Conservation (phyloP, 2,113 vertebrate genomes). For the Vanacampus margaritifer region DNA sequence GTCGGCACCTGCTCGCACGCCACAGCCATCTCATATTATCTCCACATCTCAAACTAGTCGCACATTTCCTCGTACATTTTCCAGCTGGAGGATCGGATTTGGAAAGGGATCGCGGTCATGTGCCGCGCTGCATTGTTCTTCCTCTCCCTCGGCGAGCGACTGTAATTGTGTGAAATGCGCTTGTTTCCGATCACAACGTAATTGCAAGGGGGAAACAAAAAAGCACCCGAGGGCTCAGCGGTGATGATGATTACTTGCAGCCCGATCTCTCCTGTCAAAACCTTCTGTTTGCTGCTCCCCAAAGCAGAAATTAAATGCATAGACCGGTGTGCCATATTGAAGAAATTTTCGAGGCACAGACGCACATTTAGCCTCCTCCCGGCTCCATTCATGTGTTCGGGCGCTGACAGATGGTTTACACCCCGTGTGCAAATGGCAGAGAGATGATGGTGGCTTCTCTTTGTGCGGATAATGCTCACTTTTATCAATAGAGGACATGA, state of each 20-base stretch:
- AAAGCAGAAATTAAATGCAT: slow-evolving; percentile 16
- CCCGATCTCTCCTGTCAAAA: slow-evolving; percentile 45
- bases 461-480: slow-evolving; percentile 21
- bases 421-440: slow-evolving; percentile 33
- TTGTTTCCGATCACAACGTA: slow-evolving; percentile 22
- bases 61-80: background rate
- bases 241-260: slow-evolving; percentile 32
- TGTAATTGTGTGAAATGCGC: slow-evolving; percentile 24
- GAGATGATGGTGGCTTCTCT: slow-evolving; percentile 31
- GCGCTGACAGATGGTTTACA: slow-evolving; percentile 42
- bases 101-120: background rate
- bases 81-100: background rate
- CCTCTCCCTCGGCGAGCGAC: slow-evolving; percentile 21
- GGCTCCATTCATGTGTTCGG: slow-evolving; percentile 44
- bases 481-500: slow-evolving; percentile 6
- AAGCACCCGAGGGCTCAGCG: slow-evolving; percentile 9
- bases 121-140: slow-evolving; percentile 48
- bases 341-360: slow-evolving; percentile 38
- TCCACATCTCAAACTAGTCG: background rate
- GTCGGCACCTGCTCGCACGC: slow-evolving; percentile 43
- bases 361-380: slow-evolving; percentile 41
- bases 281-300: slow-evolving; percentile 18
- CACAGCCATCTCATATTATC: slow-evolving; percentile 30
- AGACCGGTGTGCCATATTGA: slow-evolving; percentile 41
- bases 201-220: slow-evolving; percentile 25